These are phyloP conservation scores for Phocoena sinus DNA, from an alignment of 2,113 vertebrate genomes.

Conservation along the genomic window DNA sequence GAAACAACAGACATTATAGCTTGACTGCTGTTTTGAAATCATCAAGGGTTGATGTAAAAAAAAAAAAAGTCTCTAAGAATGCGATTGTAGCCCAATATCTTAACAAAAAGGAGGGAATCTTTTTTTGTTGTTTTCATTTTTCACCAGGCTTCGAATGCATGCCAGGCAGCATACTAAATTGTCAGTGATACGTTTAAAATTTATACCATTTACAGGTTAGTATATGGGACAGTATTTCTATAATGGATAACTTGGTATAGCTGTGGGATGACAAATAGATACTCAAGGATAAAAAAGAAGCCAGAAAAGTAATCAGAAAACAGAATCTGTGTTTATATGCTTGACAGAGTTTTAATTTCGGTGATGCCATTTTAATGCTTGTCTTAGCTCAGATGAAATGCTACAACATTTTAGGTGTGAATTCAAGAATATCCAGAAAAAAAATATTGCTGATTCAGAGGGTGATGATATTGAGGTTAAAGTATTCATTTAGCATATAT, in stretches of 20 bases:
- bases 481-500: background rate
- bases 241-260: background rate
- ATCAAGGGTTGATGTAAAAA: background rate
- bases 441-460: background rate
- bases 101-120: background rate
- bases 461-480: background rate
- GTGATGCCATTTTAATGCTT: background rate
- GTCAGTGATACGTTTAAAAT: background rate
- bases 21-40: background rate
- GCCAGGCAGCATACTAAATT: background rate
- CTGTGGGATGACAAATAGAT: background rate
- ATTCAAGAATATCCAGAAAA: background rate
- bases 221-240: background rate
- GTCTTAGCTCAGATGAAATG: background rate
- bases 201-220: background rate
- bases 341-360: constrained; percentile 18
- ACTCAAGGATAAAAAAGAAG: background rate
- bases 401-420: background rate
- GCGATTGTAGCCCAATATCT: background rate
- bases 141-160: background rate
- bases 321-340: background rate
- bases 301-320: background rate
- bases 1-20: background rate
- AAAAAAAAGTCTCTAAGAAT: background rate
- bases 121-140: background rate